Base-by-base conservation (phyloP, 2,113 vertebrate species). In the Chloropsis cyanopogon region DNA sequence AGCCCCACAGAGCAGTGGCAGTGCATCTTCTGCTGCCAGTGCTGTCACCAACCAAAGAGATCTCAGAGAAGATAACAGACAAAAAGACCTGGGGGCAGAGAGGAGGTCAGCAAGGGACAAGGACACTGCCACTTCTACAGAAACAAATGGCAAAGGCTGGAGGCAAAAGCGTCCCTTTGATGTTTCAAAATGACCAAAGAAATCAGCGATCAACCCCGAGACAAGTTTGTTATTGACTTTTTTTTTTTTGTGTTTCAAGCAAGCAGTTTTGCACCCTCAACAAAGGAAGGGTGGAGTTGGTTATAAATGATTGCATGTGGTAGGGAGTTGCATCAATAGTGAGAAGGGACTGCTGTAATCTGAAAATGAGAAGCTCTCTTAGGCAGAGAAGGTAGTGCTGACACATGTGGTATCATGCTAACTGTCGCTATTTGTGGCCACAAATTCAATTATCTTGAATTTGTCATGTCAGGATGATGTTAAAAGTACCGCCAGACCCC, bases 361-460 rank as follows among this genome's bases (percentile, higher is more conserved):
- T 73, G 59, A 60, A 73, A 15, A 91, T 70, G 64, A 88, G 81
- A 35, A 61, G 6, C 47, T 95, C 44, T 91, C 47, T 39, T n/a
- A 15, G 39, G 25, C 64, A 91, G 72, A 78, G 83, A 75, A 82
- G 14, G 8, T 7, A 57, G 54, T 46, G n/a, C 64, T 93, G 64
- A 91, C 80, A 57, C 28, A 4, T 37, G 18, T 53, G 59, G 50
- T 28, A 39, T 49, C 46, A 5, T 28, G 11, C 10, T 50, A 54
- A 42, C 54, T 76, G 42, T 23, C 46, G 39, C 65, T 70, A 26
- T 73, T 66, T 46, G 31, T 19, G 77, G 59, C 42, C 59, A 57
- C 72, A 65, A 65, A 81, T 65, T 77, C 76, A 86, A 54, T 77
- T 92, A 77, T 66, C 87, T 73, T 24, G 63, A 52, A 95, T 90